Evolutionary conservation across 2,888 invertebrate species (phyloP).

Genomic region (Macrosiphum euphorbiae): DNA sequence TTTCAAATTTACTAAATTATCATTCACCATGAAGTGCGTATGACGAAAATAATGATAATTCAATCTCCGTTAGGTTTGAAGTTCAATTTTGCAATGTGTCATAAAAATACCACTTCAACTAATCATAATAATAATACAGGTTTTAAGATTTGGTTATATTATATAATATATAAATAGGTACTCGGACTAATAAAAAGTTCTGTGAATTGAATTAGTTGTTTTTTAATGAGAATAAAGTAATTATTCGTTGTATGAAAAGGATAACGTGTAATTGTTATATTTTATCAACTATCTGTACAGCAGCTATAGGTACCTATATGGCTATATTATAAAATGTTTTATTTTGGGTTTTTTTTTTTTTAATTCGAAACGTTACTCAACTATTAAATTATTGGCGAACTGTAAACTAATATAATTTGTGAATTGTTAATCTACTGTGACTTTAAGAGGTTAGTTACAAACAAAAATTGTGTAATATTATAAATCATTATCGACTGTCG

Average conservation of each 20-base stretch:
- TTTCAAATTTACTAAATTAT: not conserved
- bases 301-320: not conserved
- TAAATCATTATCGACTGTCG: slow-evolving; percentile 43
- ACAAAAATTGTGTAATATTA: slow-evolving; percentile 1
- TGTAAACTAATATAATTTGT: not conserved
- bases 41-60: not conserved
- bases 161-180: not conserved
- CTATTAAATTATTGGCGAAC: not conserved
- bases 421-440: slow-evolving; percentile 33
- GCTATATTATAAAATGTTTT: not conserved
- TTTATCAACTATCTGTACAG: not conserved
- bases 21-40: not conserved
- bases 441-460: not conserved
- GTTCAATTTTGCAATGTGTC: not conserved
- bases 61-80: not conserved
- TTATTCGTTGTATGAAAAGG: not conserved
- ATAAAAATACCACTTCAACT: not conserved
- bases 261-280: not conserved
- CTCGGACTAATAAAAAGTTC: not conserved
- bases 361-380: not conserved
- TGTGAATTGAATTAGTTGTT: slow-evolving; percentile 1
- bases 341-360: not conserved
- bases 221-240: not conserved
- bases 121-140: not conserved
- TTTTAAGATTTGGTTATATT: not conserved